Conservation (phyloP, 2,113 vertebrate species). For the Prochilodus magdalenae region DNA sequence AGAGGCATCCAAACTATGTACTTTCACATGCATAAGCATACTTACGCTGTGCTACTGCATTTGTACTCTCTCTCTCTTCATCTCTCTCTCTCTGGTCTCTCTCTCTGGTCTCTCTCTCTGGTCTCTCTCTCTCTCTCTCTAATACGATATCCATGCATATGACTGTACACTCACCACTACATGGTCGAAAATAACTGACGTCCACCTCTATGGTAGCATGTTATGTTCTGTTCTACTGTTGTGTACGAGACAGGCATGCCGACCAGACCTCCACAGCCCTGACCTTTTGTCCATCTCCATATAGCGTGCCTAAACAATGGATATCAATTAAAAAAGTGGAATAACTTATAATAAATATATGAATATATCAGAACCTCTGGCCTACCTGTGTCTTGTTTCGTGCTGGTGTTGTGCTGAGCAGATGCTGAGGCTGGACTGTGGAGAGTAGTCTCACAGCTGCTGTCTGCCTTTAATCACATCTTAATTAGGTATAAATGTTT, state of each 20-base stretch:
- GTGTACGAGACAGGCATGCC: conserved; percentile 65
- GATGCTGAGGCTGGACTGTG: not conserved
- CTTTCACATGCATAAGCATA: not conserved
- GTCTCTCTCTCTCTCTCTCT: conserved; percentile 19
- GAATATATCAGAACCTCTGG: conserved; percentile 57
- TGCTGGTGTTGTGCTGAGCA: not conserved
- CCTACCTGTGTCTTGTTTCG: conserved; percentile 23
- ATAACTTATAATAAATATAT: conserved; percentile 61
- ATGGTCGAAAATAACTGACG: conserved; percentile 27
- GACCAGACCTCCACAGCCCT: conserved; percentile 48
- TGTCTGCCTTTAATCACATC: not conserved
- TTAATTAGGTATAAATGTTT: not conserved
- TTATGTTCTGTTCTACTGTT: conserved; percentile 58
- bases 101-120: conserved; percentile 16
- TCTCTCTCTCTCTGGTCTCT: conserved; percentile 16
- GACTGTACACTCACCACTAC: conserved; percentile 2
- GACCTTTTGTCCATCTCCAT: conserved; percentile 58
- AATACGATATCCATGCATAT: not conserved
- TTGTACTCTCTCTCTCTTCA: conserved; percentile 14
- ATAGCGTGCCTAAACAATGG: conserved; percentile 71
- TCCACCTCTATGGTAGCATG: conserved; percentile 60
- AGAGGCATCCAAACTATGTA: not conserved
- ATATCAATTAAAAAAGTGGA: conserved; percentile 53
- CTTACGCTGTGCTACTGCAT: conserved; percentile 14
- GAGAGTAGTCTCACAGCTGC: not conserved